Base-by-base conservation (phyloP, 2,113 vertebrate species). In the Trematomus loennbergii region DNA sequence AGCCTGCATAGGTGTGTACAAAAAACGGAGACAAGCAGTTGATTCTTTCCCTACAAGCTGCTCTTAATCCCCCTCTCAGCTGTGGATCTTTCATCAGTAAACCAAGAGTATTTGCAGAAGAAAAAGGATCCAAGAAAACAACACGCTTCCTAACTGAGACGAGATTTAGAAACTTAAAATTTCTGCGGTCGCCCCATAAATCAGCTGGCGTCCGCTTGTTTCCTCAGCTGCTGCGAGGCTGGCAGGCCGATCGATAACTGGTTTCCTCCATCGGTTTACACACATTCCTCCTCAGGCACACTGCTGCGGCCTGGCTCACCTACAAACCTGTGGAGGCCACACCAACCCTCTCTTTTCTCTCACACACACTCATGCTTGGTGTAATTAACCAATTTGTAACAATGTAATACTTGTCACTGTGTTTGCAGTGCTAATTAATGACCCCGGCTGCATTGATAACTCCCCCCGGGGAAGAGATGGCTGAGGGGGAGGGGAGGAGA, bases 361-460 rank as follows among this genome's bases (percentile, higher is more conserved):
- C 68, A 12, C 63, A 12, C 63, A 52, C 78, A 46, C 61, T 29
- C 50, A 12, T 43, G 33, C 73, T 20, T 9, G 29, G 58, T 25
- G 81, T 95, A 94, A 96, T 94, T 93, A 95, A 95, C 88, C 91
- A 94, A 94, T 95, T 92, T 93, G 93, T 94, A 94, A 95, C 93
- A 90, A 93, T 90, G 92, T 91, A 91, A 93, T 92, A 90, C 91
- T 91, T 95, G 94, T 95, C 93, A 93, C 82, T 50, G 59, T 68
- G 87, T 90, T 88, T 48, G 69, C 69, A 16, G 79, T 11, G 92
- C 91, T 94, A 94, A 95, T 95, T 93, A 94, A 95, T 92, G 91
- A 90, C 90, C 89, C 52, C 25, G 72, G 75, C 87, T 91, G 75
- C 83, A 82, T 85, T 92, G 89, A 91, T 91, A 93, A 91, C 91